Base-by-base conservation (phyloP, 2,888 invertebrate genomes). In the Hecatera dysodea region DNA sequence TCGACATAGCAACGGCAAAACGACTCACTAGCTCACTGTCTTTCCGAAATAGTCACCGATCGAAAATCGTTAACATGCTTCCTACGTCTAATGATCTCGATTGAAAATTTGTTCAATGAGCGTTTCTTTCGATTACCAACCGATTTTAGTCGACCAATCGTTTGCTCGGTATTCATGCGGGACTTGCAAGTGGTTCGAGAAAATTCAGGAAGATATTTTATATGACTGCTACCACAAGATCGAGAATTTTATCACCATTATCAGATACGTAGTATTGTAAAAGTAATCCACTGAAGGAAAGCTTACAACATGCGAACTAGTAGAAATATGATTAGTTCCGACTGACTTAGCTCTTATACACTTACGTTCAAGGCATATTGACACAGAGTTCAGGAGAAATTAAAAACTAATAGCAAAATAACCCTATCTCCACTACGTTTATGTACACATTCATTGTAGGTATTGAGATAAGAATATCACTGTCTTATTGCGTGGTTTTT, bases 31-130 rank as follows among this genome's bases (percentile, higher is more conserved):
- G 48, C 39, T 17, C 22, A n/a, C 60, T 52, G 46, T 68, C 64
- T 73, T 60, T 33, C 48, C 27, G 56, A 68, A 76, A 80, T 55
- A 69, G 44, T 68, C 50, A 56, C 52, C 56, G 52, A 80, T 72
- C 29, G 57, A 78, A 80, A 75, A 68, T 67, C 80, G 60, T 80
- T 80, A 76, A 67, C 60, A 60, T 66, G 33, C 57, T 60, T 57
- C 36, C 62, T 48, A 27, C 57, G 55, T 29, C 63, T 72, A 66
- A 72, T 59, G 57, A 60, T 63, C 11, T 48, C 60, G 74, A 68
- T 78, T 56, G 74, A 68, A 78, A 77, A 56, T 73, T 73, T 60
- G 63, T 73, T 68, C 74, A 61, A 73, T 77, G 55, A 61, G 27
- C 50, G 61, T 19, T 66, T 67, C 61, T 76, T 72, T 62, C 42